Evolutionary conservation across 30 jellyfish, hydroid and myxozoan genomes (phyloP), one percentile per base, ranked within the genome.

Genomic region (Clytia hemisphaerica): DNA sequence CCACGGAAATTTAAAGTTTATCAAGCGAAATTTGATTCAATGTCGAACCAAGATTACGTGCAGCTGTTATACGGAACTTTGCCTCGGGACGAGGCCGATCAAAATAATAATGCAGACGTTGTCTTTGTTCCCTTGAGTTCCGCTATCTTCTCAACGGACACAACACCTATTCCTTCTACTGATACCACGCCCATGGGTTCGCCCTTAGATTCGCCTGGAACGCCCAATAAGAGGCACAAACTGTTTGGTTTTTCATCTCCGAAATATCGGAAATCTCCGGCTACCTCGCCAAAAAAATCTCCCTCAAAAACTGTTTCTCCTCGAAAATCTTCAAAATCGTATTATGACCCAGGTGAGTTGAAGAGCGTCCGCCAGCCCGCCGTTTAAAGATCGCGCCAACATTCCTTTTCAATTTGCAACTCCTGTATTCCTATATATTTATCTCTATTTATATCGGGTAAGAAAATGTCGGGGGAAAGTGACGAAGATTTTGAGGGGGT

Each of bases 271-370:
- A 37, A 24, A 19, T 37, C 59, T 16, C 37, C 78, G 10, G 45
- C 31, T 10, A 30, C 45, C 33, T 69, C 81, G 34, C 81, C 81
- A 14, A 69, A 69, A 32, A 69, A 40, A 27, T 69, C 81, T 34
- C 81, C 70, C 54, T 21, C 54, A 21, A 42, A 42, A 42, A 42
- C 14, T 12, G 0, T 12, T 12, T 42, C 54, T 57, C 7, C 70
- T 21, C 25, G 70, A 57, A 57, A 57, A 31, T 7, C 25, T n/a
- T n/a, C n/a, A 38, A 57, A 57, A 31, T 31, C 7, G 15, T 57
- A 0, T 22, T 57, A 3, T 31, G 70, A 57, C 44, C 70, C 3
- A 22, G 70, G 70, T 57, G 30, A 22, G 70, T 57, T 42, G 14
- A 12, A 12, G 19, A 42, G 19, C 54, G 54, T 42, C 18, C 19